Evolutionary conservation across 2,113 vertebrate species (phyloP).

Genomic region (Leucopternis melanops): DNA sequence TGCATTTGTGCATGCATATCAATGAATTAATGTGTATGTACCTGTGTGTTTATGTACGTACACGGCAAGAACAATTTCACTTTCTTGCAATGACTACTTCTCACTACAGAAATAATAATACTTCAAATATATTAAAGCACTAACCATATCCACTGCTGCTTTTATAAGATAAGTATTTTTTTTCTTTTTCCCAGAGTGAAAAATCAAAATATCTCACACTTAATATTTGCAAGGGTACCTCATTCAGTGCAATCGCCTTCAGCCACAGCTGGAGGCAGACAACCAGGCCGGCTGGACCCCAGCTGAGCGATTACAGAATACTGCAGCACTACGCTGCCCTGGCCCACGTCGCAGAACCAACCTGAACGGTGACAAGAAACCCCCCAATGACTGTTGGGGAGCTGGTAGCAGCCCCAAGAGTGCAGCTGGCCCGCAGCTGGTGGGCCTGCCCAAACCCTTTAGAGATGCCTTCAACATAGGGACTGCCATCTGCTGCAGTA

Average conservation of each 20-base stretch:
- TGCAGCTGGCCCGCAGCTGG: background rate
- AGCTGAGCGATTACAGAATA: background rate
- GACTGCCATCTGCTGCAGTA: background rate
- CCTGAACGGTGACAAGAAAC: rapidly evolving
- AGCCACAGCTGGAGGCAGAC: background rate
- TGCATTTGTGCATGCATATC: background rate
- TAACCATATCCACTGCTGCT: background rate
- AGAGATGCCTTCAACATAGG: background rate
- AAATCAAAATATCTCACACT: background rate
- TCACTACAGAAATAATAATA: background rate
- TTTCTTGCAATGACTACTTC: background rate
- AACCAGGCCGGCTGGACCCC: rapidly evolving
- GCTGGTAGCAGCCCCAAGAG: background rate
- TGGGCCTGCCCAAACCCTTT: background rate
- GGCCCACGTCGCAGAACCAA: background rate
- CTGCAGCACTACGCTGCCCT: background rate
- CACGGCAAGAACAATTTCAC: background rate
- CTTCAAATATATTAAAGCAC: background rate
- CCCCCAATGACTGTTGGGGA: rapidly evolving
- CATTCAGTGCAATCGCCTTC: background rate
- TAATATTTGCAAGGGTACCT: background rate
- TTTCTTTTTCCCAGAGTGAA: background rate
- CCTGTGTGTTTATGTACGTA: background rate
- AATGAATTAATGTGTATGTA: background rate
- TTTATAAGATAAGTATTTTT: background rate